Conservation (phyloP, 2,113 vertebrate genomes). For the Eclectus roratus region DNA sequence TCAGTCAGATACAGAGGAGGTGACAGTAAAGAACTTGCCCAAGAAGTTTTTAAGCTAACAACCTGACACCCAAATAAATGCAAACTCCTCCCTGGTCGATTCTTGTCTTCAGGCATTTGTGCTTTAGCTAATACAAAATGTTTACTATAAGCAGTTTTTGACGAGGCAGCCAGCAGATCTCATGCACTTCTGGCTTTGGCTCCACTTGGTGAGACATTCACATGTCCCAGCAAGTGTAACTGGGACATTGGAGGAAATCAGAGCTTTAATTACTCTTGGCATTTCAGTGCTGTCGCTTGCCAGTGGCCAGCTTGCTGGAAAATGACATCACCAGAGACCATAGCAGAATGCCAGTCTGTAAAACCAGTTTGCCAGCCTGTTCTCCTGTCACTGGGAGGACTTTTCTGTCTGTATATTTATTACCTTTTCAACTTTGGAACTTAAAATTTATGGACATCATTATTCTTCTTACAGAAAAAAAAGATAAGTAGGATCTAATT, state of each 20-base stretch:
- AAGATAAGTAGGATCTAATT: background rate
- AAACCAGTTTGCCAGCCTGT: background rate
- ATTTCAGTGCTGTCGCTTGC: background rate
- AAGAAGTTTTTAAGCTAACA: background rate
- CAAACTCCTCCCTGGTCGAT: background rate
- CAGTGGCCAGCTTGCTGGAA: background rate
- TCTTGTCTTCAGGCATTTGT: background rate
- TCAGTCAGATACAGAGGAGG: background rate
- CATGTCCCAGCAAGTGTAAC: background rate
- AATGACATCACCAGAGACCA: background rate
- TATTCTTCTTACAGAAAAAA: background rate
- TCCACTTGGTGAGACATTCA: background rate
- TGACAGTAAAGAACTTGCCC: background rate
- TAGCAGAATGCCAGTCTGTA: background rate
- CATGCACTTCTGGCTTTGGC: background rate
- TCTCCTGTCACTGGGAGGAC: background rate
- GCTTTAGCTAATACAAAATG: background rate
- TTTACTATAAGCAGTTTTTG: background rate
- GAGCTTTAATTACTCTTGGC: constrained; percentile 3
- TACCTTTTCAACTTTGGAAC: background rate
- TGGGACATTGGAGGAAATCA: background rate
- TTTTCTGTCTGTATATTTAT: background rate
- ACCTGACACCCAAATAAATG: background rate
- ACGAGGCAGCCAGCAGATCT: background rate
- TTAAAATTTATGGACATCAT: background rate